These are phyloP conservation scores for Pimephales promelas DNA, from an alignment of 2,113 vertebrate genomes.

Conservation along the genomic window DNA sequence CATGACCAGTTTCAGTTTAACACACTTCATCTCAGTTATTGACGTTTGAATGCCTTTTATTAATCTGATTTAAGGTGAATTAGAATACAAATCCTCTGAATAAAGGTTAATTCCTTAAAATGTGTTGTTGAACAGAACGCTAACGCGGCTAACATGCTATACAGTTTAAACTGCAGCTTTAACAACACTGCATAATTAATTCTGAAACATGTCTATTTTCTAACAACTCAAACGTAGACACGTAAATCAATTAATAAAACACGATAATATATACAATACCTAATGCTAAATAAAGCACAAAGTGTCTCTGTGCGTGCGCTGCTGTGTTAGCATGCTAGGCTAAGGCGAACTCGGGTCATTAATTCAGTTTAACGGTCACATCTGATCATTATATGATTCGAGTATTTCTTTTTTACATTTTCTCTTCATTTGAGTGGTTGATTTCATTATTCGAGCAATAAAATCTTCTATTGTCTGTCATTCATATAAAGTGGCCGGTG, in stretches of 20 bases:
- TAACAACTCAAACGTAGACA: not conserved
- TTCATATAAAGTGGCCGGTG: not conserved
- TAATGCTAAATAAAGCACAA: not conserved
- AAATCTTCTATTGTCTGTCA: not conserved
- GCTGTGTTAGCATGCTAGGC: constrained; percentile 38
- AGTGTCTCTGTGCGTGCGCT: not conserved
- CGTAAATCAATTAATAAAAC: not conserved
- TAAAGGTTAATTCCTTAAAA: not conserved
- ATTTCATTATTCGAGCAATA: not conserved
- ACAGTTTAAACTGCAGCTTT: not conserved
- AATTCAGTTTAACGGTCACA: constrained; percentile 36
- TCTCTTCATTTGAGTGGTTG: not conserved
- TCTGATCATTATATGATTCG: not conserved
- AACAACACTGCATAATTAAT: not conserved
- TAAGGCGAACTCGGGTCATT: not conserved
- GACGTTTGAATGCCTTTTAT: not conserved
- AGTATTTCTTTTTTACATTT: too few relatives aligned
- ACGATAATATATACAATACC: not conserved
- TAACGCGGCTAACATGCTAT: constrained; percentile 18
- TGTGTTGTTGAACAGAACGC: not conserved
- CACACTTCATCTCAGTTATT: not conserved
- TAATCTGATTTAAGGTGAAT: not conserved
- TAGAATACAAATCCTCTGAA: not conserved
- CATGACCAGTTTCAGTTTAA: not conserved
- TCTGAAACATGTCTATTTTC: too few relatives aligned